These are phyloP conservation scores for Hypsibius dujardini DNA, from an alignment of 1,140 invertebrate genomes.

Conservation along the genomic window DNA sequence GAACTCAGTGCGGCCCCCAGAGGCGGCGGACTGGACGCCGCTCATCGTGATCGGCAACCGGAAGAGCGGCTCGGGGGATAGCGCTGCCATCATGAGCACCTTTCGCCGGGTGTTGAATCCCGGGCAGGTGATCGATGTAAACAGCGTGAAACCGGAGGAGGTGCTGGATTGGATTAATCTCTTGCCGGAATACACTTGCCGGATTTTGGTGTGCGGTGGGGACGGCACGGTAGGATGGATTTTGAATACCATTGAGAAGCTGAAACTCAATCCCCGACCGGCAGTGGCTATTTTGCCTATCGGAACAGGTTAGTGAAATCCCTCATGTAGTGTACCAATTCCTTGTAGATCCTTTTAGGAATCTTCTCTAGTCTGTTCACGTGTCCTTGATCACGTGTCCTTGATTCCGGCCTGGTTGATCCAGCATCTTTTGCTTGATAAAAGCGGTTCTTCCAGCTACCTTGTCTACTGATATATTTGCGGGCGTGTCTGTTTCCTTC, in stretches of 20 bases:
- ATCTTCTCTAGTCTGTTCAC: too few relatives aligned
- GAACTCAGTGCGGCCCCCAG: slow-evolving; percentile 28
- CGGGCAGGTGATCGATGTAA: slow-evolving; percentile 67
- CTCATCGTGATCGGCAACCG: slow-evolving; percentile 50
- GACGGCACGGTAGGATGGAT: slow-evolving; percentile 89
- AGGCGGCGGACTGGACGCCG: slow-evolving; percentile 34
- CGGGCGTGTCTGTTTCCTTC: neutral
- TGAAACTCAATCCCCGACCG: slow-evolving; percentile 46
- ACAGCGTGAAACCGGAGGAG: slow-evolving; percentile 49
- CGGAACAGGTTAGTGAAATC: slow-evolving; percentile 50
- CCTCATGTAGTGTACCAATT: too few relatives aligned
- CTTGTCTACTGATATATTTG: too few relatives aligned
- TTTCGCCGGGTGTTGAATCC: slow-evolving; percentile 66
- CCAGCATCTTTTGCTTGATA: too few relatives aligned
- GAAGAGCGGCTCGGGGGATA: slow-evolving; percentile 73
- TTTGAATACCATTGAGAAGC: slow-evolving; percentile 53
- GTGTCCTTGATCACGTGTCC: too few relatives aligned
- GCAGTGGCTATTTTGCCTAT: slow-evolving; percentile 55
- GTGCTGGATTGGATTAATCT: slow-evolving; percentile 61
- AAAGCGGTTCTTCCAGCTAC: too few relatives aligned
- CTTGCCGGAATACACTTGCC: slow-evolving; percentile 39
- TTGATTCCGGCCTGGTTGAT: too few relatives aligned
- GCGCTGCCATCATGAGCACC: slow-evolving; percentile 52
- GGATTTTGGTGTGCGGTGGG: slow-evolving; percentile 65
- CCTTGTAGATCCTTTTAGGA: too few relatives aligned